Conservation (phyloP, 2,113 vertebrate species). For the Python bivittatus region DNA sequence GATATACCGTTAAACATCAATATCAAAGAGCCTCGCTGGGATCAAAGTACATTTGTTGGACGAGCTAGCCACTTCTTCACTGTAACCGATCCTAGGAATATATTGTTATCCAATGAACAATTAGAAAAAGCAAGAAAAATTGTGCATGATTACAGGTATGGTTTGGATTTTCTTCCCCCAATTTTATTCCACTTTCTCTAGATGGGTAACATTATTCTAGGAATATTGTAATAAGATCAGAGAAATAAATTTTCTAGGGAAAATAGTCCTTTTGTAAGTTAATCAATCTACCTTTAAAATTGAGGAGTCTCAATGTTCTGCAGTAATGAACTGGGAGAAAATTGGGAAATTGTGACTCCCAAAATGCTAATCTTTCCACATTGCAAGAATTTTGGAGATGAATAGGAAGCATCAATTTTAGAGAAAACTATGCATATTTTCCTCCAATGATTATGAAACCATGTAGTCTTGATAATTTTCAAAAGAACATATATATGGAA, state of each 20-base stretch:
- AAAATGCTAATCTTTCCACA: background rate
- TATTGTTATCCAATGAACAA: conserved; percentile 86
- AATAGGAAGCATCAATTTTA: background rate
- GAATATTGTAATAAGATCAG: background rate
- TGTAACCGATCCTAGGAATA: conserved; percentile 94
- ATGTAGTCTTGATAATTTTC: background rate
- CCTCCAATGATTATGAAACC: background rate
- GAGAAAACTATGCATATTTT: background rate
- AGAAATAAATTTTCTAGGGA: background rate
- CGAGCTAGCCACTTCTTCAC: conserved; percentile 97
- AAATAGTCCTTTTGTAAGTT: background rate
- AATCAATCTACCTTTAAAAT: background rate
- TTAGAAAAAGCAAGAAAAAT: conserved; percentile 84
- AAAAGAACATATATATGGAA: background rate
- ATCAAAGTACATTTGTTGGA: conserved; percentile 91
- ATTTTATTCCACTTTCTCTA: background rate
- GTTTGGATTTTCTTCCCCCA: background rate
- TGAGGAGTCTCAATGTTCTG: background rate
- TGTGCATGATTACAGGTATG: conserved; percentile 93
- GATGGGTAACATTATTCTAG: no score
- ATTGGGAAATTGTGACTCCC: no score
- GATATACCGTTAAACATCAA: conserved; percentile 88
- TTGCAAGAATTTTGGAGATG: background rate
- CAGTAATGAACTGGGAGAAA: background rate
- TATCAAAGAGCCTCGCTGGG: conserved; percentile 95